Conservation (phyloP, 2,113 vertebrate genomes). For the Nerophis lumbriciformis region DNA sequence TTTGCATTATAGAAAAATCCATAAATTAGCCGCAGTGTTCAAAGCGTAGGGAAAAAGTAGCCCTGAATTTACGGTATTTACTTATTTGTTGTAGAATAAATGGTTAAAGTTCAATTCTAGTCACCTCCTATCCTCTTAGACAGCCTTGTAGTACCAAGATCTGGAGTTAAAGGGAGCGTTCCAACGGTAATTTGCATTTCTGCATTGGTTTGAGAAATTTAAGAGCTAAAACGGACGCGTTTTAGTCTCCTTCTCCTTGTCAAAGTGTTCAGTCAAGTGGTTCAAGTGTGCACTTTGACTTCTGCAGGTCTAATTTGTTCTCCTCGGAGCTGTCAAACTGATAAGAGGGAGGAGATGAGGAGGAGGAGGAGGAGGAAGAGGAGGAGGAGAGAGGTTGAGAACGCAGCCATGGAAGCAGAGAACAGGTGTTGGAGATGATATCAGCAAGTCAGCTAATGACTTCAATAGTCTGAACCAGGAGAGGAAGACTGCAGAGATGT, state of each 20-base stretch:
- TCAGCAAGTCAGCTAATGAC: slow-evolving; percentile 60
- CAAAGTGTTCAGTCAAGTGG: neutral
- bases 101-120: too few relatives aligned
- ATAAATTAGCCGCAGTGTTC: too few relatives aligned
- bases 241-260: neutral
- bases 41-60: too few relatives aligned
- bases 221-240: too few relatives aligned
- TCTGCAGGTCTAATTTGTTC: slow-evolving; percentile 66
- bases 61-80: too few relatives aligned
- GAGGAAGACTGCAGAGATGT: slow-evolving; percentile 6
- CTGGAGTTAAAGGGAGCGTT: too few relatives aligned
- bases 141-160: too few relatives aligned
- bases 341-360: slow-evolving; percentile 50
- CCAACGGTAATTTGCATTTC: too few relatives aligned
- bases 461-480: slow-evolving; percentile 49
- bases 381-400: slow-evolving; percentile 16
- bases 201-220: too few relatives aligned
- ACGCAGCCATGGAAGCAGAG: slow-evolving; percentile 37
- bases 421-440: slow-evolving; percentile 66
- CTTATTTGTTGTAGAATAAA: too few relatives aligned
- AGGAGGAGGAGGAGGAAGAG: slow-evolving; percentile 25
- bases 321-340: slow-evolving; percentile 57
- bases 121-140: too few relatives aligned
- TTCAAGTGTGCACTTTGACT: slow-evolving; percentile 40
- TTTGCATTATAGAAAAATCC: too few relatives aligned